Conservation (phyloP, 64 coral and sea anemone species). For the Porites lutea region DNA sequence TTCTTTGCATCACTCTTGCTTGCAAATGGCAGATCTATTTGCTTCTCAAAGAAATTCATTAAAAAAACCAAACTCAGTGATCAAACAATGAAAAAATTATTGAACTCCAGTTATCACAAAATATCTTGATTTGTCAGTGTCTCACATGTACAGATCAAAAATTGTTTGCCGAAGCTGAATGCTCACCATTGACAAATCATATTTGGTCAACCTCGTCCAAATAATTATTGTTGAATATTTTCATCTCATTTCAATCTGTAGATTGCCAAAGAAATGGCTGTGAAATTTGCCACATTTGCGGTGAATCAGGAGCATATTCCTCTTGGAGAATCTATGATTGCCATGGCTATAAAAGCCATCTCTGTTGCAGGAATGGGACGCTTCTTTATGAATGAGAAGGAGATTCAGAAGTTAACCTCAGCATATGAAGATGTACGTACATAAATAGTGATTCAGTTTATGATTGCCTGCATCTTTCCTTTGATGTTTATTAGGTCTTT, state of each 20-base stretch:
- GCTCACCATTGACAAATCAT: background rate
- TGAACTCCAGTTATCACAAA: too few species aligned
- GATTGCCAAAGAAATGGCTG: background rate
- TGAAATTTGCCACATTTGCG: background rate
- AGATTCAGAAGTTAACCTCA: background rate
- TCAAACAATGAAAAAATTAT: too few species aligned
- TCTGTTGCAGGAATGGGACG: slow-evolving; percentile 24
- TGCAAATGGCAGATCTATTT: too few species aligned
- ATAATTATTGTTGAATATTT: too few species aligned
- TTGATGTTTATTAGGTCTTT: background rate
- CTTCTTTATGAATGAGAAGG: slow-evolving; percentile 12
- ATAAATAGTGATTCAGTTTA: background rate
- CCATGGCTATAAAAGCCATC: slow-evolving; percentile 16
- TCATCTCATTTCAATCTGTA: background rate
- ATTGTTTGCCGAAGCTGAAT: too few species aligned
- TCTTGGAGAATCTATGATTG: background rate
- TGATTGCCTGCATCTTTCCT: background rate
- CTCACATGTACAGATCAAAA: too few species aligned
- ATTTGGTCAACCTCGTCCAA: background rate
- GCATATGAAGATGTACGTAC: background rate
- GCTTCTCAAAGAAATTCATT: too few species aligned
- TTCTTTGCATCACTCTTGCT: too few species aligned
- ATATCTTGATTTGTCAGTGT: too few species aligned
- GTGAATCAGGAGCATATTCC: slow-evolving; percentile 2
- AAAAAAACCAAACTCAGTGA: too few species aligned